Base-by-base conservation (phyloP, 2,888 invertebrate genomes). In the Andrena bucephala region DNA sequence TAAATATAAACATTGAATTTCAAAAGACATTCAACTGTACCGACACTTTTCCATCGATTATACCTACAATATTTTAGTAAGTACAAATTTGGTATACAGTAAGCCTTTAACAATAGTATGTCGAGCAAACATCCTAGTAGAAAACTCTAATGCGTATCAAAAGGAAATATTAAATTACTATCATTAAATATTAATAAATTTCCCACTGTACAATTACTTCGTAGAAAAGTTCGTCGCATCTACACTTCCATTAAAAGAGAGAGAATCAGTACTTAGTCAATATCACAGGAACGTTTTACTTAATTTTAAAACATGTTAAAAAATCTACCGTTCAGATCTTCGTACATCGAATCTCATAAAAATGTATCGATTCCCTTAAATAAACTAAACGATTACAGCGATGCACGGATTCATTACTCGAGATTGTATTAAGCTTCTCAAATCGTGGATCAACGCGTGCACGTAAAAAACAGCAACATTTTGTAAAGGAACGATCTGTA, bases 201-300 rank as follows among this genome's bases (percentile, higher is more conserved):
- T 31, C 5, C 52, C 29, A 62, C 20, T 52, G 52, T 65, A 76
- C 57, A 59, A 68, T 71, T 31, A 16, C 10, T 57, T 29, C 52
- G 42, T 65, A 76, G 54, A 71, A 67, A 71, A 76, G 68, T 57
- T 57, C 52, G 52, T 59, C 54, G 50, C 20, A 65, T 73, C 57
- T 83, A 80, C n/a, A n/a, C 65, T 62, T 70, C 24, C 29, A 69
- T 81, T 6, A 68, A 52, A 54, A 52, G 10, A 50, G 75, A 74
- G 29, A 77, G 36, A 83, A 77, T 83, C 52, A 81, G 60, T 83
- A 67, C 70, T 77, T 74, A n/a, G 60, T 77, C 57, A 20, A 68
- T 88, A 88, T 86, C 88, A 88, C 88, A 88, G 88, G 76, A 74
- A 87, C 59, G 63, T 78, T 72, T 83, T 69, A 81, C 60, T 77